phyloP scores from a whole-genome alignment of 2,113 vertebrate species.

The Chloropsis cyanopogon region DNA sequence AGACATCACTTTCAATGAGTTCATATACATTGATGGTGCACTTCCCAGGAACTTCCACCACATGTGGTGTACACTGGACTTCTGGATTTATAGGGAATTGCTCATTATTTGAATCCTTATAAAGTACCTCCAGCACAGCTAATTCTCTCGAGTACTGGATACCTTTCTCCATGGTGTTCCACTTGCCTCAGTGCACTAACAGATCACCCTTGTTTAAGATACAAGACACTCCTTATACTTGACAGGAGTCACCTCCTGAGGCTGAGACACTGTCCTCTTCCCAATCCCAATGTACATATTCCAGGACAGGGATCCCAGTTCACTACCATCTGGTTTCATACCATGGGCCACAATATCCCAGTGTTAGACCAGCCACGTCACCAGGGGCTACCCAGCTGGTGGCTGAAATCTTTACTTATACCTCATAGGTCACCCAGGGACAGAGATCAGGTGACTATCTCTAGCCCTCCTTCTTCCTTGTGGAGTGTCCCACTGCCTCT shows the following conservation, averaged over 20 bases:
- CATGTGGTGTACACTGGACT: background rate
- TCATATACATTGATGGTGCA: rapidly evolving
- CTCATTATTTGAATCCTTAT: background rate
- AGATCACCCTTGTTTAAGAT: background rate
- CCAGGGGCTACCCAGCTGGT: background rate
- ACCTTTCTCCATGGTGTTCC: background rate
- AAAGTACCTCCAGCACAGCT: background rate
- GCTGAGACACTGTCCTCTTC: background rate
- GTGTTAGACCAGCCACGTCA: background rate
- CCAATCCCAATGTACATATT: background rate
- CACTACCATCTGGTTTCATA: background rate
- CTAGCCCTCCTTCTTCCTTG: background rate
- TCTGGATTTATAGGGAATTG: background rate
- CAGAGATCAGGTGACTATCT: background rate
- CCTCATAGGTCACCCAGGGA: background rate
- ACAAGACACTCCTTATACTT: background rate
- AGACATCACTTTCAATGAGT: background rate
- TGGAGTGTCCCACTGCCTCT: background rate
- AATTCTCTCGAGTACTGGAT: background rate
- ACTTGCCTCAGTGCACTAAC: background rate
- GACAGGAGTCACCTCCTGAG: background rate
- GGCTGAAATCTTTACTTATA: background rate
- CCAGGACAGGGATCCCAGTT: background rate
- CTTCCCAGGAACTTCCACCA: background rate
- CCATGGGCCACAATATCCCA: background rate